Base-by-base conservation (phyloP, 2,797 vertebrate species). In the Macrochelys suwanniensis region DNA sequence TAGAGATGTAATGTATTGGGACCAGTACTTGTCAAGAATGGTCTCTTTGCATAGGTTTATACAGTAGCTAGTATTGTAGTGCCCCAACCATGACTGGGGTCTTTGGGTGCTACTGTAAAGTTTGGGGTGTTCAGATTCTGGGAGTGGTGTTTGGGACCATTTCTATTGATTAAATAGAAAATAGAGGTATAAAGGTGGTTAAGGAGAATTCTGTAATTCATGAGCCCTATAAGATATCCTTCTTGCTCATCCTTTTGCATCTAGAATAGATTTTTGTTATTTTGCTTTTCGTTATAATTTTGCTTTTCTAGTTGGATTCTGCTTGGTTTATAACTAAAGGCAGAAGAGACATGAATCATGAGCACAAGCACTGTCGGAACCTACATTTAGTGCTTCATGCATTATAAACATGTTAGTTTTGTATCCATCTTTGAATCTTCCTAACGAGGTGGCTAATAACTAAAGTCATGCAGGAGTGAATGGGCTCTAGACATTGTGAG, bases 371-470 rank as follows among this genome's bases (percentile, higher is more conserved):
- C 94, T 95, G 93, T 94, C 85, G 56, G 77, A 94, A 97, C 76
- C 84, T 94, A 53, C 87, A 84, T 87, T 83, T 93, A 8, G 92
- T 93, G 87, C 87, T 77, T 26, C 26, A 92, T 93, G 93, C 92
- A 89, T 51, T 92, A 96, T 94, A 82, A n/a, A 50, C 15, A 16
- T 53, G 23, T 11, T 23, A 61, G 17, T 56, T 54, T 92, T 53
- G 25, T 53, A n/a, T 51, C 26, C 85, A 76, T 42, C 76, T 1
- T 89, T 49, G 97, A 93, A 80, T 88, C 80, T 47, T 92, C 33
- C 87, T 50, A 12, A 85, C 65, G 89, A 95, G 78, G 82, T 97
- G 49, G 45, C 80, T 95, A 96, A 95, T 95, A 94, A 97, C 97
- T 93, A 95, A 95, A 97, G 87, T 81, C 84, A 54, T 85, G 88